phyloP scores from a whole-genome alignment of 2,797 vertebrate genomes.

The Brachyrhaphis roseni region DNA sequence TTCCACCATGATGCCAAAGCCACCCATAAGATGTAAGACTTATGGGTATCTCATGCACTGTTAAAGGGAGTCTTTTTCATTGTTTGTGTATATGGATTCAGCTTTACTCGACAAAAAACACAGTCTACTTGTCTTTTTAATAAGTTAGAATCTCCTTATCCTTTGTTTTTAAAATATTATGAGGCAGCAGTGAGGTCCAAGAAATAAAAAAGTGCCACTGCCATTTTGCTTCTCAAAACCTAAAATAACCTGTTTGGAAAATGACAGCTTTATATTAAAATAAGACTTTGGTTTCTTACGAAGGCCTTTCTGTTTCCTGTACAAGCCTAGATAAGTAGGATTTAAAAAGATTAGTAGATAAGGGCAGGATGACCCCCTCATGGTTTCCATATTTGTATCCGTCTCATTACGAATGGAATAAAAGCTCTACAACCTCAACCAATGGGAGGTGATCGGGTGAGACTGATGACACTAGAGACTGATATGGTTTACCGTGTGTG shows the following conservation, averaged over 20 bases:
- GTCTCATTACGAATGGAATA: conserved; percentile 49
- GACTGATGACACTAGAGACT: conserved; percentile 22
- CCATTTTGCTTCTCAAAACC: background rate
- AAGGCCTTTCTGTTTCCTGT: conserved; percentile 22
- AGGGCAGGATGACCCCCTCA: conserved; percentile 40
- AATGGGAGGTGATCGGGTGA: conserved; percentile 39
- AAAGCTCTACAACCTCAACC: conserved; percentile 43
- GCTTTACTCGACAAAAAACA: background rate
- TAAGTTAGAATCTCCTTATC: background rate
- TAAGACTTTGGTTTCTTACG: conserved; percentile 10
- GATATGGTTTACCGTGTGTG: conserved; percentile 12
- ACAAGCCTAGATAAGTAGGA: conserved; percentile 7
- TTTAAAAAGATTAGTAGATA: conserved; percentile 22
- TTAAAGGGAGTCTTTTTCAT: background rate
- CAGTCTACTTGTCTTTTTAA: background rate
- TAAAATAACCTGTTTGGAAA: conserved; percentile 23
- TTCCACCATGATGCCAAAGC: conserved; percentile 99
- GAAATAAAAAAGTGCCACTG: background rate
- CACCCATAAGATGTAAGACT: conserved; percentile 91
- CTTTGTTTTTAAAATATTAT: background rate
- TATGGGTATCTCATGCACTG: background rate
- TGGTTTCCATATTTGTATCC: conserved; percentile 42
- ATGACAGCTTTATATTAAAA: conserved; percentile 16
- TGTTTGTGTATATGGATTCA: background rate
- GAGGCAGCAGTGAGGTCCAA: background rate